Conservation (phyloP, 2,797 vertebrate genomes). For the Ptychadena robeensis region DNA sequence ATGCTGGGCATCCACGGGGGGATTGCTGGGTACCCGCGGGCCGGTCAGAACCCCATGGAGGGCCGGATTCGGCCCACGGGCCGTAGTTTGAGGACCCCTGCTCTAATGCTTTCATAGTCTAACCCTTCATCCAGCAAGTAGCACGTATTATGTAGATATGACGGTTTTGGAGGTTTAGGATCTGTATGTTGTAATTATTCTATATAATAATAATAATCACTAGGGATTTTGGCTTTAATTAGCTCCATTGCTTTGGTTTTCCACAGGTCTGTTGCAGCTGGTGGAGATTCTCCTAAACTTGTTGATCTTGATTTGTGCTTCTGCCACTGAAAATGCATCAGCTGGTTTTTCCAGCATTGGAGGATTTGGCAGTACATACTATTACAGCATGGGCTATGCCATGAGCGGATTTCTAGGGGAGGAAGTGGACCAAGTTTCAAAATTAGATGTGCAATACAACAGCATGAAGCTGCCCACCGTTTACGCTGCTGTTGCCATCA, state of each 20-base stretch:
- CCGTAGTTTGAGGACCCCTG: too few relatives aligned
- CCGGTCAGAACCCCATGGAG: too few relatives aligned
- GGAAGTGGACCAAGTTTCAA: constrained; percentile 41
- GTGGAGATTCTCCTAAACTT: constrained; percentile 57
- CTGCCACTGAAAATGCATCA: constrained; percentile 54
- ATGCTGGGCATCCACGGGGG: too few relatives aligned
- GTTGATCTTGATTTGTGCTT: constrained; percentile 54
- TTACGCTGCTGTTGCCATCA: constrained; percentile 51
- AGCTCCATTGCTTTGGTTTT: constrained; percentile 39
- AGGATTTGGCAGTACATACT: constrained; percentile 42
- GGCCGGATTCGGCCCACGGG: too few relatives aligned
- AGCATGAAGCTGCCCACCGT: constrained; percentile 51
- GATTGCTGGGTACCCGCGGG: too few relatives aligned
- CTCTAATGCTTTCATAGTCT: too few relatives aligned
- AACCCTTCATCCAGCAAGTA: too few relatives aligned
- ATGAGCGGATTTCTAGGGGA: constrained; percentile 57
- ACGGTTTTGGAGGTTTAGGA: too few relatives aligned
- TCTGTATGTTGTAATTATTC: too few relatives aligned
- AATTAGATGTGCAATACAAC: constrained; percentile 48
- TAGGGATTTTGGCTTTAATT: constrained; percentile 13
- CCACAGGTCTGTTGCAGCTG: constrained; percentile 53
- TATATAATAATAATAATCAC: background rate
- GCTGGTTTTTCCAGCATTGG: constrained; percentile 56
- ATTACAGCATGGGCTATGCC: constrained; percentile 58
- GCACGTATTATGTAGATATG: too few relatives aligned